Evolutionary conservation across 2,113 vertebrate species (phyloP).

Genomic region (Hippolais icterina): DNA sequence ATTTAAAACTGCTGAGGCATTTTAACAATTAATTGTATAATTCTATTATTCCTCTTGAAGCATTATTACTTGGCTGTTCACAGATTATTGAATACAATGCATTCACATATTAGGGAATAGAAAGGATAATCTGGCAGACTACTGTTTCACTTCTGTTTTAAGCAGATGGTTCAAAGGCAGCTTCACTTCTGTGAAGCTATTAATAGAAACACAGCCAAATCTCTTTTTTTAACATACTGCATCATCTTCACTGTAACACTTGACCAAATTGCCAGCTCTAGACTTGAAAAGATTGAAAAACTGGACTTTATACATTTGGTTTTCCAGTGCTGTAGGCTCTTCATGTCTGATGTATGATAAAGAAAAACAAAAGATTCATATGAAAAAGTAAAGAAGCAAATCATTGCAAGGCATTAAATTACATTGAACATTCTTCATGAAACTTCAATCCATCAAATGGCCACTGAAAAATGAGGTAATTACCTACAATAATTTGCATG

Average conservation of each 20-base stretch:
- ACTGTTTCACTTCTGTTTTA: neutral
- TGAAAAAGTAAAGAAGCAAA: conserved; percentile 54
- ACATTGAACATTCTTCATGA: conserved; percentile 68
- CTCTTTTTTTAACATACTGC: neutral
- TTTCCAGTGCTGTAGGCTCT: neutral
- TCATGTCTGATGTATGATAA: conserved; percentile 11
- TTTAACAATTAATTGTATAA: neutral
- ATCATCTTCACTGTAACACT: neutral
- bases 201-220: neutral
- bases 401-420: conserved; percentile 70
- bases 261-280: conserved; percentile 31
- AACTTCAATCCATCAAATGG: conserved; percentile 86
- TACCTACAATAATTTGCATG: conserved; percentile 97
- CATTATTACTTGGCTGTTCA: neutral
- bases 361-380: conserved; percentile 39
- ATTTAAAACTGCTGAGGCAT: neutral
- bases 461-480: conserved; percentile 96
- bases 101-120: neutral
- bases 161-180: neutral
- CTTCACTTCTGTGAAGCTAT: neutral
- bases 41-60: neutral
- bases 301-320: neutral
- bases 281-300: conserved; percentile 11
- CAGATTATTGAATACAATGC: neutral
- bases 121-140: neutral